Evolutionary conservation across 2,888 invertebrate species (phyloP).

Genomic region (Nowickia ferox): DNA sequence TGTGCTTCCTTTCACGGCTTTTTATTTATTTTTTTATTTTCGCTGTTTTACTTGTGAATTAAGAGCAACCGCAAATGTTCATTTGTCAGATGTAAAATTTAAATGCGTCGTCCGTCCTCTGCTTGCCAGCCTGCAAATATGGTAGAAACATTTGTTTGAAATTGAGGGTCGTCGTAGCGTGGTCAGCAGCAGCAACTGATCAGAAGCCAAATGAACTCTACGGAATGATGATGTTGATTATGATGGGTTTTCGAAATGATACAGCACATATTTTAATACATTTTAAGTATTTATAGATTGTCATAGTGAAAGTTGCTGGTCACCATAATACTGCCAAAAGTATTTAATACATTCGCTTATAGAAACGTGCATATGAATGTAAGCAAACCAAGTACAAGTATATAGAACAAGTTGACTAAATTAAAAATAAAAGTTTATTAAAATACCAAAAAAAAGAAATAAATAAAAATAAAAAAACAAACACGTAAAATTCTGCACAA

Average conservation of each 20-base stretch:
- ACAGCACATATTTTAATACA: constrained; percentile 66
- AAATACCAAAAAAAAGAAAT: constrained; percentile 76
- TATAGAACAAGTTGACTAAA: constrained; percentile 79
- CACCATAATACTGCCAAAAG: constrained; percentile 58
- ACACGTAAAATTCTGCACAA: constrained; percentile 48
- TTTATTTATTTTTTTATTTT: constrained; percentile 65
- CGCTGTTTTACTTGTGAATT: constrained; percentile 83
- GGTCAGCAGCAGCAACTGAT: neutral
- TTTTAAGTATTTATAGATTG: constrained; percentile 55
- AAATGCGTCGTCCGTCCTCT: constrained; percentile 71
- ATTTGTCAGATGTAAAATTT: constrained; percentile 83
- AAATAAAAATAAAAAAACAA: constrained; percentile 57
- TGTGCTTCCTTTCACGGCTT: neutral
- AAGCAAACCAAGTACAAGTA: constrained; percentile 59
- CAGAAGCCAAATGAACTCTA: constrained; percentile 59
- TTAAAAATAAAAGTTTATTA: constrained; percentile 81
- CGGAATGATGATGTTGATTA: constrained; percentile 73
- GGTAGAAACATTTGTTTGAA: constrained; percentile 17
- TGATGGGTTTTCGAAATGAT: constrained; percentile 66
- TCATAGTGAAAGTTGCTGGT: constrained; percentile 25
- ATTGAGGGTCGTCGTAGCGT: constrained; percentile 9
- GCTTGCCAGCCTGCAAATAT: constrained; percentile 8
- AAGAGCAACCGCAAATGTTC: constrained; percentile 83
- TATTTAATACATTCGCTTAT: constrained; percentile 64
- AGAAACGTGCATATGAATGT: constrained; percentile 61